phyloP scores from a whole-genome alignment of 2,888 invertebrate species.

The Tuberolachnus salignus region DNA sequence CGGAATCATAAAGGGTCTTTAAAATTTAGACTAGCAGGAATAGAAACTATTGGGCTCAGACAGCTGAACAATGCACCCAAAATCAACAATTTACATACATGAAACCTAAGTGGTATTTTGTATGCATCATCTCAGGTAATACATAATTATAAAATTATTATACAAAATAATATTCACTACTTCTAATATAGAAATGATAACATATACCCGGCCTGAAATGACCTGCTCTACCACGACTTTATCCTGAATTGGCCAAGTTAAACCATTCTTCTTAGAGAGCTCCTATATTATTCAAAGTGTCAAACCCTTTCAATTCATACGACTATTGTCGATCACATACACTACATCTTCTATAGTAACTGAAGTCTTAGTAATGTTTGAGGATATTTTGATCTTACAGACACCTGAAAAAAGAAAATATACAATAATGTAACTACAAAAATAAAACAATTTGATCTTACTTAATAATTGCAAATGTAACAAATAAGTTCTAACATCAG shows the following conservation, averaged over 20 bases:
- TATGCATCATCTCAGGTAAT: constrained; percentile 82
- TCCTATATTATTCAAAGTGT: constrained; percentile 74
- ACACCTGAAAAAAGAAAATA: constrained; percentile 62
- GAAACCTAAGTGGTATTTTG: constrained; percentile 85
- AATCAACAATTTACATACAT: constrained; percentile 87
- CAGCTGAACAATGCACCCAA: constrained; percentile 87
- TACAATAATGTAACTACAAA: background rate
- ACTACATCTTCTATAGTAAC: constrained; percentile 95
- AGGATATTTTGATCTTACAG: constrained; percentile 86
- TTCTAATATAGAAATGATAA: constrained; percentile 79
- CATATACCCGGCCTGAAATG: constrained; percentile 84
- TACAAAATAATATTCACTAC: constrained; percentile 65
- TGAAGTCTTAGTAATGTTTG: constrained; percentile 93
- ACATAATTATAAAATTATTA: constrained; percentile 70
- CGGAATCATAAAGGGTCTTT: constrained; percentile 80
- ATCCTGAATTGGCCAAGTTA: constrained; percentile 81
- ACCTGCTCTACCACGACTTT: constrained; percentile 87
- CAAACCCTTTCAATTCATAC: constrained; percentile 77
- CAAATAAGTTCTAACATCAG: constrained; percentile 73
- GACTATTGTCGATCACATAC: constrained; percentile 87
- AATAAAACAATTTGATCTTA: constrained; percentile 49
- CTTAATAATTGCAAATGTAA: constrained; percentile 69
- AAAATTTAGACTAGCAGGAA: constrained; percentile 85
- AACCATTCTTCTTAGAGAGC: constrained; percentile 81
- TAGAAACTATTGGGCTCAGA: constrained; percentile 84